Evolutionary conservation across 2,888 invertebrate genomes (phyloP).

Genomic region (Pteria penguin): DNA sequence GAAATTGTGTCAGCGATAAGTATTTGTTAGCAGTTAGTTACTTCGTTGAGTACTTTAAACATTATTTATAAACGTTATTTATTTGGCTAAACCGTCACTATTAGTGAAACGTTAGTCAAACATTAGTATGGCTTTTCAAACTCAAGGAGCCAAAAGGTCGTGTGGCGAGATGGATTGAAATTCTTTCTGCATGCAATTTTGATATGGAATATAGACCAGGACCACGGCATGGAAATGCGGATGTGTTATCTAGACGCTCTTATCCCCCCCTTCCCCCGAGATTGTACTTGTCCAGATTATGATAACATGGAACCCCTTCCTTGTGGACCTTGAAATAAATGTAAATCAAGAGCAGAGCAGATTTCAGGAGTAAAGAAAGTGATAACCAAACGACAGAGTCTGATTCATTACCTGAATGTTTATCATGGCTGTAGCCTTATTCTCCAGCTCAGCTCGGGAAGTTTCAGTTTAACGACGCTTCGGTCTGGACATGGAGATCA

Average conservation of each 20-base stretch:
- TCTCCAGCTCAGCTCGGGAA: too few relatives aligned
- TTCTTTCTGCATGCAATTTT: slow-evolving; percentile 44
- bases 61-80: too few relatives aligned
- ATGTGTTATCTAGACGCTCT: slow-evolving; percentile 39
- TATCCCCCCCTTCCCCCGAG: slow-evolving; percentile 27
- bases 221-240: slow-evolving; percentile 46
- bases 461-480: too few relatives aligned
- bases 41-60: slow-evolving; percentile 41
- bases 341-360: slow-evolving; percentile 9
- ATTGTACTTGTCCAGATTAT: slow-evolving; percentile 26
- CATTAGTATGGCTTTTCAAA: slow-evolving; percentile 42
- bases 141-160: slow-evolving; percentile 47
- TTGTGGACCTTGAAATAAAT: slow-evolving; percentile 46
- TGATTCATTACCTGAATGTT: too few relatives aligned
- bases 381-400: too few relatives aligned
- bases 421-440: too few relatives aligned
- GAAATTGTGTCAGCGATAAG: slow-evolving; percentile 41
- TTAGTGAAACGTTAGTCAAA: slow-evolving; percentile 37
- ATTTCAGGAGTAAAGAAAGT: too few relatives aligned
- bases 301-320: slow-evolving; percentile 28
- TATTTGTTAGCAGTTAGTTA: slow-evolving; percentile 32
- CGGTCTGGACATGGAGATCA: too few relatives aligned
- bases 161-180: slow-evolving; percentile 48
- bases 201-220: slow-evolving; percentile 44
- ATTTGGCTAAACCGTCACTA: slow-evolving; percentile 28